These are phyloP conservation scores for Drosophila ercepeae DNA, from an alignment of 1,140 invertebrate species.

Conservation along the genomic window DNA sequence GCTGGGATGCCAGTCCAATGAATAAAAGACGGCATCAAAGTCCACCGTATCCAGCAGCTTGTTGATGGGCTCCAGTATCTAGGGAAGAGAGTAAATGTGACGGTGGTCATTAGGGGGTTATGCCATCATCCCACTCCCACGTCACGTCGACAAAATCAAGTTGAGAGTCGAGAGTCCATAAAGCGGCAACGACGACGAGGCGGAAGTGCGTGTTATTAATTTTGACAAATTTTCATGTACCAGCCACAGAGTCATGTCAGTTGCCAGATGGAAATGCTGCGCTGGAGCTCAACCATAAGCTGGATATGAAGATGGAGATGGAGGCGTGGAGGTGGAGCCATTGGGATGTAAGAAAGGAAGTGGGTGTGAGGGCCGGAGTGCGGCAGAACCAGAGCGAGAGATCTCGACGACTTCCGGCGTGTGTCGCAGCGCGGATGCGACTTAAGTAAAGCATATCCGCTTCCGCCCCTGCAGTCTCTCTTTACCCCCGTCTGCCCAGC, in stretches of 20 bases:
- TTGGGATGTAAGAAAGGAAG: not conserved
- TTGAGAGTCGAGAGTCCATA: conserved; percentile 55
- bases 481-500: conserved; percentile 2
- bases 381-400: conserved; percentile 9
- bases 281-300: conserved; percentile 16
- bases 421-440: conserved; percentile 76
- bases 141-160: conserved; percentile 17
- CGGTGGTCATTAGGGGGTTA: not conserved
- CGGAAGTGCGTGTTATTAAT: conserved; percentile 83
- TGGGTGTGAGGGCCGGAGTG: conserved; percentile 11
- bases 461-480: conserved; percentile 62
- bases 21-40: conserved; percentile 98
- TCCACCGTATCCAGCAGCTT: conserved; percentile 91
- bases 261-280: conserved; percentile 43
- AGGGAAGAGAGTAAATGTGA: conserved; percentile 10
- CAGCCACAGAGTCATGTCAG: conserved; percentile 42
- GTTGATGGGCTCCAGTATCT: conserved; percentile 96
- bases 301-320: too few relatives aligned
- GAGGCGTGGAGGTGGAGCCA: conserved; percentile 7
- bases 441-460: conserved; percentile 83
- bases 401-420: conserved; percentile 75
- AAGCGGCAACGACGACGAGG: conserved; percentile 43
- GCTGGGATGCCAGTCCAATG: conserved; percentile 98
- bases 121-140: conserved; percentile 21
- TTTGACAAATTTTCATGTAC: conserved; percentile 82